Conservation (phyloP, 2,113 vertebrate genomes). For the Phylloscopus trochilus region DNA sequence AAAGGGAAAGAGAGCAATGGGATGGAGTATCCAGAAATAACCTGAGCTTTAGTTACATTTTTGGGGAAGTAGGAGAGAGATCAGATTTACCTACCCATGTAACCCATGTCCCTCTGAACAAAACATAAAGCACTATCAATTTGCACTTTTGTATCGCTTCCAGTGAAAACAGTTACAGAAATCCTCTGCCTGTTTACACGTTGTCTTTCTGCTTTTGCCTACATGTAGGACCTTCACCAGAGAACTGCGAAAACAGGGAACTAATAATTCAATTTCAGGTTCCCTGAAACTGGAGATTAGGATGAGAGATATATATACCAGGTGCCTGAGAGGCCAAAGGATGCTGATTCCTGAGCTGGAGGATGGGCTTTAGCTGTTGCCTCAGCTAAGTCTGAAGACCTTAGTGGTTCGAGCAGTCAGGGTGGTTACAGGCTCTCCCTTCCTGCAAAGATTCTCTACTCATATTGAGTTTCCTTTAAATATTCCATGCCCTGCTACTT, state of each 20-base stretch:
- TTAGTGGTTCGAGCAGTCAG: not conserved
- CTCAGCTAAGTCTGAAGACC: not conserved
- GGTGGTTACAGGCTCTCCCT: not conserved
- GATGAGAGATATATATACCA: not conserved
- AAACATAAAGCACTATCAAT: not conserved
- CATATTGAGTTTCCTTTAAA: not conserved
- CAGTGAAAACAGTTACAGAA: not conserved
- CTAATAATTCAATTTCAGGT: not conserved
- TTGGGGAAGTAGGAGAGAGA: not conserved
- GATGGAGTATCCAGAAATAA: not conserved
- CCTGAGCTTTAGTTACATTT: not conserved
- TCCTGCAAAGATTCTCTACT: not conserved
- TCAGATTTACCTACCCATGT: not conserved
- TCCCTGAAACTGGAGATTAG: not conserved
- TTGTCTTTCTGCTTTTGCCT: not conserved
- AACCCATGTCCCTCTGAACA: not conserved
- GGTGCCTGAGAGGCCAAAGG: not conserved
- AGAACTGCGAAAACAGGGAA: not conserved
- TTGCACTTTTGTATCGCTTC: not conserved
- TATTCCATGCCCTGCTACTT: not conserved
- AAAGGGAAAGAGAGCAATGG: not conserved
- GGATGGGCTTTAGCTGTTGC: not conserved
- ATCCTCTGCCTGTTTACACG: not conserved
- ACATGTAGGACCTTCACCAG: not conserved
- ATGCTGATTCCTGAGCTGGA: not conserved